Conservation (phyloP, 2,797 vertebrate genomes). For the Poeciliopsis paucimaculata region DNA sequence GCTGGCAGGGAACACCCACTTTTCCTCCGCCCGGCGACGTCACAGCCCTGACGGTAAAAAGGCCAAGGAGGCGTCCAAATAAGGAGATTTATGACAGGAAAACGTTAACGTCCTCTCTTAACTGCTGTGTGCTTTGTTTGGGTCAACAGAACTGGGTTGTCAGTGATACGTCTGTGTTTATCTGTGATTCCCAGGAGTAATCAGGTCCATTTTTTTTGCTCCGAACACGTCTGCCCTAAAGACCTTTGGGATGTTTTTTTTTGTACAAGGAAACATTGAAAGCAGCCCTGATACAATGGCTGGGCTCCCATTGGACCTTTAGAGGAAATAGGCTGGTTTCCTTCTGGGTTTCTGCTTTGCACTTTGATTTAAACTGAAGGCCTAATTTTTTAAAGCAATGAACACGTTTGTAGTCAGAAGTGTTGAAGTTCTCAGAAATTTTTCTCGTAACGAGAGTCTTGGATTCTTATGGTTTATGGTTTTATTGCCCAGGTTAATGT, state of each 20-base stretch:
- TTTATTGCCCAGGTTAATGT: neutral
- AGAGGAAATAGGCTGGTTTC: slow-evolving; percentile 22
- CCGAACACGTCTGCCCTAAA: slow-evolving; percentile 1
- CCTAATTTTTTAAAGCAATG: slow-evolving; percentile 11
- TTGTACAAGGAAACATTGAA: slow-evolving; percentile 16
- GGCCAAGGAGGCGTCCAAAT: slow-evolving; percentile 38
- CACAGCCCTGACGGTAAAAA: slow-evolving; percentile 42
- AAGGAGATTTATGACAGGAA: slow-evolving; percentile 39
- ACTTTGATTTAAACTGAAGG: neutral
- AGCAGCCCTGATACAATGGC: slow-evolving; percentile 1
- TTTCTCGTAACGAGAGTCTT: neutral
- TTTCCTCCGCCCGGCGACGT: slow-evolving; percentile 47
- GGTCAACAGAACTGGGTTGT: slow-evolving; percentile 9
- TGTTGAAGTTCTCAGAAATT: neutral
- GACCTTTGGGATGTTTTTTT: slow-evolving; percentile 8
- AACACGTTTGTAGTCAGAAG: neutral
- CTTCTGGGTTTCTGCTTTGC: neutral
- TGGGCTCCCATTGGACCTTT: neutral
- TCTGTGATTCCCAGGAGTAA: neutral
- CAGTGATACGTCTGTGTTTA: neutral
- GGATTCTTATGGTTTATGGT: slow-evolving; percentile 1
- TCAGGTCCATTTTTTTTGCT: neutral
- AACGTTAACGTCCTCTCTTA: neutral
- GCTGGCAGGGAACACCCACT: slow-evolving; percentile 54
- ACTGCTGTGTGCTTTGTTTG: neutral